These are phyloP conservation scores for Calyptomena viridis DNA, from an alignment of 2,113 vertebrate species.

Conservation along the genomic window DNA sequence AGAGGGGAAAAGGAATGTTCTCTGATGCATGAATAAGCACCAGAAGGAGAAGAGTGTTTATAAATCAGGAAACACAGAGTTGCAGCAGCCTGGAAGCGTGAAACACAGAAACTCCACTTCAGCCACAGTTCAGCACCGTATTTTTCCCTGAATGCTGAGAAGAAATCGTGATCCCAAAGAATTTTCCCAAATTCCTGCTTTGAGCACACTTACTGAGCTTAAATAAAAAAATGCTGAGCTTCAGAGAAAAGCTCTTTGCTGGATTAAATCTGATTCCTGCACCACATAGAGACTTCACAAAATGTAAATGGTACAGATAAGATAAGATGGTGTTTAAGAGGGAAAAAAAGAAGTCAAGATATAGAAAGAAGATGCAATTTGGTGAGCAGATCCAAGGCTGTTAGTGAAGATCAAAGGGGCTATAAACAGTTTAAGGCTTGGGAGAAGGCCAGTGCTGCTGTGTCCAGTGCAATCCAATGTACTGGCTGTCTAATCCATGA, in stretches of 20 bases:
- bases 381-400: slow-evolving; percentile 29
- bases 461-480: not conserved
- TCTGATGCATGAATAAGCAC: not conserved
- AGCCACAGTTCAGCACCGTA: not conserved
- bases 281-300: not conserved
- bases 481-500: not conserved
- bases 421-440: slow-evolving; percentile 48
- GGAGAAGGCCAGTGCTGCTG: not conserved
- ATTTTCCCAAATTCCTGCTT: not conserved
- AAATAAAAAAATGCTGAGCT: not conserved
- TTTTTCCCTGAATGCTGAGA: not conserved
- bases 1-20: not conserved
- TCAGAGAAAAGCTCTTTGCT: not conserved
- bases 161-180: not conserved
- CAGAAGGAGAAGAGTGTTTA: not conserved
- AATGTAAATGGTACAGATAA: slow-evolving; percentile 33
- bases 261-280: not conserved
- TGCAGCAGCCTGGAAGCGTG: not conserved
- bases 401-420: slow-evolving; percentile 1
- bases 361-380: not conserved
- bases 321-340: slow-evolving; percentile 30
- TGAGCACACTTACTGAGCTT: not conserved
- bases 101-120: not conserved
- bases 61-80: not conserved
- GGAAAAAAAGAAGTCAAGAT: not conserved